Conservation (phyloP, 1,140 invertebrate species). For the Hesperophylax magnus region DNA sequence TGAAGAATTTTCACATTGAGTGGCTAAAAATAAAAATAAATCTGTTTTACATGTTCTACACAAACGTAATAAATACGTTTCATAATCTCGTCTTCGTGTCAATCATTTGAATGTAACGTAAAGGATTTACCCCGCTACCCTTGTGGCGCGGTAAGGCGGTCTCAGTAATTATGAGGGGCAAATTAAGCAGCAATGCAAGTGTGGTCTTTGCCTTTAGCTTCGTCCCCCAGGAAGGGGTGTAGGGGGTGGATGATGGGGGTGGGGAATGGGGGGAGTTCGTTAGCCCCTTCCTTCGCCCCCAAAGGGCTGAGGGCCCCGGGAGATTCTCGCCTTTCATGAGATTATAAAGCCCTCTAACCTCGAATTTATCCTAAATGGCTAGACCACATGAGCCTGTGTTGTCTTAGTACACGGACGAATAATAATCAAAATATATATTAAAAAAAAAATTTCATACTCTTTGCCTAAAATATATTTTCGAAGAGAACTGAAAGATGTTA, state of each 20-base stretch:
- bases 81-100: slow-evolving; percentile 7
- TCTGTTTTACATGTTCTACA: background rate
- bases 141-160: slow-evolving; percentile 43
- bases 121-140: slow-evolving; percentile 11
- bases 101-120: slow-evolving; percentile 9
- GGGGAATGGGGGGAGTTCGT: slow-evolving; percentile 32
- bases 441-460: too few species aligned
- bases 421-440: too few species aligned
- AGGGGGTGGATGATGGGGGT: background rate
- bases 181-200: slow-evolving; percentile 70
- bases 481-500: too few species aligned
- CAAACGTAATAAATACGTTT: too few species aligned
- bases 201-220: slow-evolving; percentile 44
- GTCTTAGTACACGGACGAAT: background rate
- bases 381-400: slow-evolving; percentile 26
- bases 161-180: slow-evolving; percentile 72
- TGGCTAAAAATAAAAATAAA: too few species aligned
- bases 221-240: background rate
- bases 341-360: slow-evolving; percentile 45
- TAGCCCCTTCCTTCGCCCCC: background rate
- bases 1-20: too few species aligned
- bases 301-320: slow-evolving; percentile 14
- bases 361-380: slow-evolving; percentile 27
- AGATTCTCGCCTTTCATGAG: slow-evolving; percentile 36
- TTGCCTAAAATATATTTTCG: too few species aligned